Evolutionary conservation across 2,797 vertebrate genomes (phyloP).

Genomic region (Lepidocolaptes lacrymiger): DNA sequence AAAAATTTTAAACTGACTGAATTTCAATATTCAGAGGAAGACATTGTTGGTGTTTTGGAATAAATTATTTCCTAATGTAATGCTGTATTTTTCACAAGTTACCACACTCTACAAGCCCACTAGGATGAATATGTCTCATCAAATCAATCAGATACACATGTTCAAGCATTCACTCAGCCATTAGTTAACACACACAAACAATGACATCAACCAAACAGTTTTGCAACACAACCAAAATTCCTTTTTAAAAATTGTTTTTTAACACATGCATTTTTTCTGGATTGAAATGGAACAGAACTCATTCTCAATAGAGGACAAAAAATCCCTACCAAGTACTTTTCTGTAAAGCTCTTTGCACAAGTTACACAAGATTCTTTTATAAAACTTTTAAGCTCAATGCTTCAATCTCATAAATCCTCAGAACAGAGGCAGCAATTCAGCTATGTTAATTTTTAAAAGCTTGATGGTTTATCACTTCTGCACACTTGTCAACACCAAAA

Average conservation of each 20-base stretch:
- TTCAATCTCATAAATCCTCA: conserved; percentile 63
- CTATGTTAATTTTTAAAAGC: background rate
- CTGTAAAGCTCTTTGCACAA: conserved; percentile 36
- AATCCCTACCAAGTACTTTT: background rate
- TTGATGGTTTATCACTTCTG: conserved; percentile 8
- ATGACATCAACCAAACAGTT: conserved; percentile 64
- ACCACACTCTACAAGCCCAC: background rate
- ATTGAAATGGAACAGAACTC: background rate
- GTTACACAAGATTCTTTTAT: conserved; percentile 28
- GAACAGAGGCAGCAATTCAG: conserved; percentile 52
- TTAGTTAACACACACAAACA: conserved; percentile 38
- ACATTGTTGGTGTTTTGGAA: background rate
- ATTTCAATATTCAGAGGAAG: background rate
- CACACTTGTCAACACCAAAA: conserved; percentile 1
- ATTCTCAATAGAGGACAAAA: background rate
- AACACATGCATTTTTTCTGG: conserved; percentile 5
- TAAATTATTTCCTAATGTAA: background rate
- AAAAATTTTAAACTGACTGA: background rate
- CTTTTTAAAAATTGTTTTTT: background rate
- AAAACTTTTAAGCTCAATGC: conserved; percentile 36
- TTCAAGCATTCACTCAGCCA: background rate
- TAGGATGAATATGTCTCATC: background rate
- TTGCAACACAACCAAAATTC: background rate
- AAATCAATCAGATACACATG: background rate
- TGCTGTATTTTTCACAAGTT: background rate